Percentiles rank a stretch among this genome's conserved stretches.
Conservation (phyloP, 2,113 vertebrate species). For the Protobothrops flavoviridis region DNA sequence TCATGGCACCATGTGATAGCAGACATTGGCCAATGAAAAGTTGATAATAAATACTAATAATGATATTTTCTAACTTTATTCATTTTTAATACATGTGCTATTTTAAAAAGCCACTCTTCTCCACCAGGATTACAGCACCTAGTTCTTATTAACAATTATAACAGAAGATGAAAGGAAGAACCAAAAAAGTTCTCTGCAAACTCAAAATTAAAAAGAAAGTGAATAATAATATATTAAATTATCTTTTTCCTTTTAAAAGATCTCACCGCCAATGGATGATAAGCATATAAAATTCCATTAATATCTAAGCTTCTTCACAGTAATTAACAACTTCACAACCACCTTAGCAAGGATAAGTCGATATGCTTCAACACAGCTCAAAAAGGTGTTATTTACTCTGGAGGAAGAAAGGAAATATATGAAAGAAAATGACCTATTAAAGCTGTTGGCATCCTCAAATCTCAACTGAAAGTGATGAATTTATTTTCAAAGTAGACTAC, state of each 20-base stretch:
- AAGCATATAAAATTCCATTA: constrained; percentile 51
- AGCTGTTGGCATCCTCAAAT: constrained; percentile 37
- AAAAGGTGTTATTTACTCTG: constrained; percentile 63
- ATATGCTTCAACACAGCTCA: constrained; percentile 42
- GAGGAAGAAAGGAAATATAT: constrained; percentile 43
- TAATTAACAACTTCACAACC: constrained; percentile 66
- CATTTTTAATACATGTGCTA: background rate
- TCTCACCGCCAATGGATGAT: constrained; percentile 37
- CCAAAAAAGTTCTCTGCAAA: background rate
- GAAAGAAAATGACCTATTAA: constrained; percentile 52
- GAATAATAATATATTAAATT: constrained; percentile 18
- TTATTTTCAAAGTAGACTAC: background rate
- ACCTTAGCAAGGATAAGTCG: constrained; percentile 46
- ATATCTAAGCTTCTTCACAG: constrained; percentile 54
- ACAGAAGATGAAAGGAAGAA: background rate
- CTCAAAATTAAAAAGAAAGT: constrained; percentile 8
- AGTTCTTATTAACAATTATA: background rate
- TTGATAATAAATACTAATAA: background rate
- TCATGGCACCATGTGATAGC: background rate
- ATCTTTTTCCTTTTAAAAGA: background rate
- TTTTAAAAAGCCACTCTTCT: background rate
- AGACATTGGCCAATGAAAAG: background rate
- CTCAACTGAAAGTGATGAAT: constrained; percentile 35
- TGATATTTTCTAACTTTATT: background rate
- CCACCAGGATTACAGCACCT: background rate